Conservation (phyloP, 2,797 vertebrate genomes). For the Acanthurus lineatus region DNA sequence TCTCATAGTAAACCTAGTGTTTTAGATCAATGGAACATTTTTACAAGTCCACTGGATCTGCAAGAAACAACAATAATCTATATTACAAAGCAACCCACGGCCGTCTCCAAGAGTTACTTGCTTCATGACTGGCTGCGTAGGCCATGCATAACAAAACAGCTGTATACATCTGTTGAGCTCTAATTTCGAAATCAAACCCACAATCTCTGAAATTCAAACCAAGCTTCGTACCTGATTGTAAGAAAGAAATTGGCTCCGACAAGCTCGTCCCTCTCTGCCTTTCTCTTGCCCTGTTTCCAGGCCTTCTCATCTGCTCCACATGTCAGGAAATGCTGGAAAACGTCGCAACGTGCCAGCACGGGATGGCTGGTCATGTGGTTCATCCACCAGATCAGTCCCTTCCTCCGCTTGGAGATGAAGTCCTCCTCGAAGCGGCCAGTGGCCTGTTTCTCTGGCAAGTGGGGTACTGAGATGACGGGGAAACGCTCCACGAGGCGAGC, state of each 20-base stretch:
- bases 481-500: constrained; percentile 95
- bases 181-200: neutral
- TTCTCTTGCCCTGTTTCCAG: constrained; percentile 97
- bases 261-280: constrained; percentile 95
- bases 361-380: constrained; percentile 98
- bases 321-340: constrained; percentile 97
- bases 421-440: constrained; percentile 98
- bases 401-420: constrained; percentile 96
- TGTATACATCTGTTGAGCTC: no score
- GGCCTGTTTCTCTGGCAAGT: constrained; percentile 97
- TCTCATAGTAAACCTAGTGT: no score
- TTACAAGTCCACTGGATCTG: no score
- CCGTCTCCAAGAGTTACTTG: no score
- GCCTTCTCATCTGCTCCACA: constrained; percentile 93
- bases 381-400: constrained; percentile 98
- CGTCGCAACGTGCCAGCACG: constrained; percentile 93
- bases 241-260: constrained; percentile 97
- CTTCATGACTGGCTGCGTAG: no score
- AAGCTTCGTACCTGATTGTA: constrained; percentile 88
- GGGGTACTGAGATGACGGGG: constrained; percentile 95
- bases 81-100: no score
- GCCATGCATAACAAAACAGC: no score
- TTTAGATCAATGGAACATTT: no score
- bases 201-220: neutral
- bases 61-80: no score